Evolutionary conservation across 2,113 vertebrate species (phyloP).

Genomic region (Dolichallabes microphthalmus): DNA sequence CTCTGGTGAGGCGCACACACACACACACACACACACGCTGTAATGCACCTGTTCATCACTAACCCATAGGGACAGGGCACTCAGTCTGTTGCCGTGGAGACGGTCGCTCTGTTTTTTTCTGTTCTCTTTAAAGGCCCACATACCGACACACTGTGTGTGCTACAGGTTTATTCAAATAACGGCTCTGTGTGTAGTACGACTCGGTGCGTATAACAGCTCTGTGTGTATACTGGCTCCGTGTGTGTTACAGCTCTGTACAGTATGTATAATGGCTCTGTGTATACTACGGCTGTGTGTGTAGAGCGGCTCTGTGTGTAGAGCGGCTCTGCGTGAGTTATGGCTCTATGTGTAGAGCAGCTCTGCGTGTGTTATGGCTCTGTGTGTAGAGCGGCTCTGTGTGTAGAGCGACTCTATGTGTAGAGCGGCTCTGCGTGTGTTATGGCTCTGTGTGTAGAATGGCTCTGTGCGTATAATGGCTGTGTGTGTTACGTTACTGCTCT

Average conservation of each 20-base stretch:
- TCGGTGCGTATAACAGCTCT: neutral
- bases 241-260: neutral
- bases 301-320: neutral
- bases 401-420: neutral
- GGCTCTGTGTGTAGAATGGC: neutral
- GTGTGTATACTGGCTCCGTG: neutral
- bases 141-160: neutral
- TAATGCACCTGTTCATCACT: conserved; percentile 41
- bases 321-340: neutral
- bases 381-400: neutral
- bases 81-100: conserved; percentile 54
- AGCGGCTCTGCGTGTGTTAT: neutral
- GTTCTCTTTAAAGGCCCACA: conserved; percentile 17
- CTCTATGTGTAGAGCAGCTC: neutral
- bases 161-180: conserved; percentile 9
- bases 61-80: conserved; percentile 33
- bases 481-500: neutral
- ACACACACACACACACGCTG: neutral
- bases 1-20: neutral
- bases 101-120: conserved; percentile 44
- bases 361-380: neutral
- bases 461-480: neutral
- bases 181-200: neutral
- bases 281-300: neutral
- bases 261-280: neutral